These are phyloP conservation scores for Trichonephila clavata DNA, from an alignment of 1,140 invertebrate genomes.

Conservation along the genomic window DNA sequence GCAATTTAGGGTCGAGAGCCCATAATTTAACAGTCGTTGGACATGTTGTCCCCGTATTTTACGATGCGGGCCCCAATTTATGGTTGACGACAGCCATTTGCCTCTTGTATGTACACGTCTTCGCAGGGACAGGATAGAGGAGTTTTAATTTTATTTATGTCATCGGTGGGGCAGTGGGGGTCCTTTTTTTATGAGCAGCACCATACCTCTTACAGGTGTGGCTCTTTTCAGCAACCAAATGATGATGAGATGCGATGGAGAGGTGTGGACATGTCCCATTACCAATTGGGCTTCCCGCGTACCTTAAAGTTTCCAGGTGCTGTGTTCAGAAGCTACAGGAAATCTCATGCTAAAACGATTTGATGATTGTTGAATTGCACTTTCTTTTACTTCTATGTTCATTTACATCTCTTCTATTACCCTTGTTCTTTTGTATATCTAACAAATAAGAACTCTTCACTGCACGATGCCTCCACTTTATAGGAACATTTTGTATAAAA, in stretches of 20 bases:
- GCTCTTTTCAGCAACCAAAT: not conserved
- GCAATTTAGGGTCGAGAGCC: conserved; percentile 1
- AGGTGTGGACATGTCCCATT: no score
- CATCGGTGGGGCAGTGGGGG: not conserved
- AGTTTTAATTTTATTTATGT: conserved; percentile 44
- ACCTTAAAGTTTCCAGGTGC: no score
- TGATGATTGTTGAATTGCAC: no score
- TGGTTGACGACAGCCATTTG: not conserved
- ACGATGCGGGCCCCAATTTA: conserved; percentile 43
- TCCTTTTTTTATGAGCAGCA: not conserved
- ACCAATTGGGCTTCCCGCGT: no score
- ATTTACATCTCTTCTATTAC: no score
- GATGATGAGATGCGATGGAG: not conserved
- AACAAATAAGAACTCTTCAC: no score
- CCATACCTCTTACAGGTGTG: conserved; percentile 24
- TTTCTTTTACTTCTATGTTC: no score
- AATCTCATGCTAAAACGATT: no score
- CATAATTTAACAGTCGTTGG: conserved; percentile 31
- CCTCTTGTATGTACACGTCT: not conserved
- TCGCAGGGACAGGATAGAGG: not conserved
- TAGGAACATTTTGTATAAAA: no score
- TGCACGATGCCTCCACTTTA: no score
- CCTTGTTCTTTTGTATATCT: no score
- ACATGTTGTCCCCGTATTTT: conserved; percentile 26
- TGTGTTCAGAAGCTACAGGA: no score